Evolutionary conservation across 2,797 vertebrate species (phyloP), one percentile per base, ranked within the genome.

Genomic region (Botia kubotai): DNA sequence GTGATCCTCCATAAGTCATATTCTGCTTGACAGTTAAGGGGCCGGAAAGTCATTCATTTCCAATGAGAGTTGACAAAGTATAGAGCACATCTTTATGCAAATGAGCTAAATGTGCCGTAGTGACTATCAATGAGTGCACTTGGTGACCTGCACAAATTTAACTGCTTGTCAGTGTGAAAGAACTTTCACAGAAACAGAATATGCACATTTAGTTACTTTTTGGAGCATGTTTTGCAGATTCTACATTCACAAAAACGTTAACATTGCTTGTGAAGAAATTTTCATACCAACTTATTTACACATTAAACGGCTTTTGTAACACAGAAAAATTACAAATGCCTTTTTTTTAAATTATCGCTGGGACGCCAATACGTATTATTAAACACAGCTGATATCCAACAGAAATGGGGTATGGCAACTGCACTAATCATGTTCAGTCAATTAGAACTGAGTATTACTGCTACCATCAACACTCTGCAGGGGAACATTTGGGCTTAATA

Each of bases 401-500:
- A 19, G 21, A 69, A 77, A 77, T 48, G 53, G 53, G 17, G 21
- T 77, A 46, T 1, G 3, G 65, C 36, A 48, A 48, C 3, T 16
- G 39, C 53, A 21, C 39, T 70, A 69, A 70, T 50, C 75, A 60
- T 6, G n/a, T 3, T 5, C 6, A 19, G 33, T 14, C 36, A 10
- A 48, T 60, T 60, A 23, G 68, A 71, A 43, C 57, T 3, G 13
- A 29, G 53, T 60, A 70, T 70, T 60, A 17, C 66, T 60, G 66
- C 17, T 8, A 12, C 21, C 23, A 50, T 77, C 66, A 29, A n/a
- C 66, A 60, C 23, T 1, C 68, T 23, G 29, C 68, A 52, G 43
- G 5, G 13, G 13, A 78, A 71, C 23, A 67, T 79, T 55, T 36
- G 48, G 77, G 71, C 55, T 52, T 63, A 69, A 63, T 72, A 63